Evolutionary conservation across 2,113 vertebrate genomes (phyloP).

Genomic region (Scopus umbretta): DNA sequence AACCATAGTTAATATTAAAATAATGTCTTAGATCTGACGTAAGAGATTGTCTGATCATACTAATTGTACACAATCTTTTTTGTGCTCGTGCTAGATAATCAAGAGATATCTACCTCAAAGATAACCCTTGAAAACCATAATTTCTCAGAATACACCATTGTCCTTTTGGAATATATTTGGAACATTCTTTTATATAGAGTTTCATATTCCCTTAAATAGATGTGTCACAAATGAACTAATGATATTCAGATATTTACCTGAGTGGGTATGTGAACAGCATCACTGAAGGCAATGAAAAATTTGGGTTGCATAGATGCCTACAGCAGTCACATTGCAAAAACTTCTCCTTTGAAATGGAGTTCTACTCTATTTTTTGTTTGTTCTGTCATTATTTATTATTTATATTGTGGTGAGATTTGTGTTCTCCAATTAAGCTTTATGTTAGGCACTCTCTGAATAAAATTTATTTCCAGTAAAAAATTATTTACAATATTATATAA

Average conservation of each 20-base stretch:
- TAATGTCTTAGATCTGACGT: neutral
- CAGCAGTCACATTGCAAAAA: neutral
- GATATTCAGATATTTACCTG: neutral
- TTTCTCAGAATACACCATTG: neutral
- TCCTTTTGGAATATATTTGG: neutral
- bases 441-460: neutral
- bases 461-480: neutral
- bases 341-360: neutral
- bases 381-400: neutral
- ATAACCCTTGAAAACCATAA: neutral
- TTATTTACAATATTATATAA: neutral
- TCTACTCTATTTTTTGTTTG: neutral
- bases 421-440: neutral
- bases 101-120: neutral
- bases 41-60: neutral
- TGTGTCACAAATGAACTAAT: neutral
- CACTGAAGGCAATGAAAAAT: neutral
- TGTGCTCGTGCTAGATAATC: neutral
- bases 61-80: neutral
- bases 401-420: neutral
- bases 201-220: neutral
- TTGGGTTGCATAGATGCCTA: neutral
- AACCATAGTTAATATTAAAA: neutral
- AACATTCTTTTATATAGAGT: neutral
- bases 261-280: neutral